These are phyloP conservation scores for Cataglyphis cursor DNA, from an alignment of 2,888 invertebrate genomes.

Conservation along the genomic window DNA sequence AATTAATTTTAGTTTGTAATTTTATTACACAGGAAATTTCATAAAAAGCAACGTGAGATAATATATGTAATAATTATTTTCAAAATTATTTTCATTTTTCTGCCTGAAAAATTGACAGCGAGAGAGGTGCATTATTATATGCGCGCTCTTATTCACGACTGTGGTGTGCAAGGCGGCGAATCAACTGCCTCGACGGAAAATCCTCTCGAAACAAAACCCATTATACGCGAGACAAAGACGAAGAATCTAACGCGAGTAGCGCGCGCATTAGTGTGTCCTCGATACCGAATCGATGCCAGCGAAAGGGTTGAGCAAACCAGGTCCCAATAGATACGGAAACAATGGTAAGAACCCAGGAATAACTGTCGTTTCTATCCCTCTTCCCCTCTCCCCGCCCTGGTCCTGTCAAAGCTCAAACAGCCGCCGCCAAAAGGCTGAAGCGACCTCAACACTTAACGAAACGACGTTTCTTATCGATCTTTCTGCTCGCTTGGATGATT, in stretches of 20 bases:
- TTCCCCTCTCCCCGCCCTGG: background rate
- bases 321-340: slow-evolving; percentile 46
- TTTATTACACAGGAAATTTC: background rate
- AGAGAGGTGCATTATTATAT: too few species aligned
- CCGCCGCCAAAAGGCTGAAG: slow-evolving; percentile 30
- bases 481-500: slow-evolving; percentile 31
- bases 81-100: background rate
- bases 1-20: background rate
- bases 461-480: slow-evolving; percentile 54
- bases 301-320: slow-evolving; percentile 53
- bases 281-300: slow-evolving; percentile 35
- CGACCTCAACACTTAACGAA: slow-evolving; percentile 59
- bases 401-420: background rate
- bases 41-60: background rate
- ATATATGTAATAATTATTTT: background rate
- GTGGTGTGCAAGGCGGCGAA: slow-evolving; percentile 25
- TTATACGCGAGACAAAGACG: slow-evolving; percentile 48
- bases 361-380: slow-evolving; percentile 40
- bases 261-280: slow-evolving; percentile 46
- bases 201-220: slow-evolving; percentile 47
- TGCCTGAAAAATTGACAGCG: background rate
- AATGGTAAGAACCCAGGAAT: slow-evolving; percentile 51
- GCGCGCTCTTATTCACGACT: background rate
- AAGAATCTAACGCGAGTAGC: slow-evolving; percentile 35
- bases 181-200: slow-evolving; percentile 20